phyloP scores from a whole-genome alignment of 1,140 invertebrate genomes.

The Anastrepha obliqua region DNA sequence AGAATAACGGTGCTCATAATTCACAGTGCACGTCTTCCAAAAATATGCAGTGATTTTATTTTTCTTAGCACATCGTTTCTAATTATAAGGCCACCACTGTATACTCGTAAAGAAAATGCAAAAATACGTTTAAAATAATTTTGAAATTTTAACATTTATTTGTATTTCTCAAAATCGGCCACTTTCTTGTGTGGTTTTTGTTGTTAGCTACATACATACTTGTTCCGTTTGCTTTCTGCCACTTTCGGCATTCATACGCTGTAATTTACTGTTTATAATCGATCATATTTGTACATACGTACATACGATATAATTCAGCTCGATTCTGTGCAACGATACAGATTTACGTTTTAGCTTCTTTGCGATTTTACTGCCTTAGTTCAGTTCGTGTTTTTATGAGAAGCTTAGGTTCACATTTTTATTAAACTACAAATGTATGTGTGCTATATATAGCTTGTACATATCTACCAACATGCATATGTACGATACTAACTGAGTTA shows the following conservation, averaged over 20 bases:
- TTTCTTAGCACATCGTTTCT: too few species aligned
- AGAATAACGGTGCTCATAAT: too few species aligned
- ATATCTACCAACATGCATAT: neutral
- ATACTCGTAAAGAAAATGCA: neutral
- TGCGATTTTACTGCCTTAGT: neutral
- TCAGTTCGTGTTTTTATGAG: neutral
- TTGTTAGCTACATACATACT: neutral
- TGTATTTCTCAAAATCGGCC: slow-evolving; percentile 16
- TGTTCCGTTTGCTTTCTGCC: neutral
- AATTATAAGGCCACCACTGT: too few species aligned
- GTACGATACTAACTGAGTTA: neutral
- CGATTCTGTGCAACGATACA: neutral
- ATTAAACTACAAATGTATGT: too few species aligned
- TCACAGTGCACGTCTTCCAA: too few species aligned
- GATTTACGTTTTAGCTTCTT: neutral
- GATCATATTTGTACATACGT: neutral
- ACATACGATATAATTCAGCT: neutral
- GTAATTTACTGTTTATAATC: neutral
- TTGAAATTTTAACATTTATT: slow-evolving; percentile 45
- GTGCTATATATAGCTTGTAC: too few species aligned
- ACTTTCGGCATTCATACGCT: neutral
- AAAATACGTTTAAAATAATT: neutral
- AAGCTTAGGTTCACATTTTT: too few species aligned
- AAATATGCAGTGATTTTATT: too few species aligned
- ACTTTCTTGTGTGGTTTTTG: neutral